Base-by-base conservation (phyloP, 2,888 invertebrate genomes). In the Electrophaes corylata region DNA sequence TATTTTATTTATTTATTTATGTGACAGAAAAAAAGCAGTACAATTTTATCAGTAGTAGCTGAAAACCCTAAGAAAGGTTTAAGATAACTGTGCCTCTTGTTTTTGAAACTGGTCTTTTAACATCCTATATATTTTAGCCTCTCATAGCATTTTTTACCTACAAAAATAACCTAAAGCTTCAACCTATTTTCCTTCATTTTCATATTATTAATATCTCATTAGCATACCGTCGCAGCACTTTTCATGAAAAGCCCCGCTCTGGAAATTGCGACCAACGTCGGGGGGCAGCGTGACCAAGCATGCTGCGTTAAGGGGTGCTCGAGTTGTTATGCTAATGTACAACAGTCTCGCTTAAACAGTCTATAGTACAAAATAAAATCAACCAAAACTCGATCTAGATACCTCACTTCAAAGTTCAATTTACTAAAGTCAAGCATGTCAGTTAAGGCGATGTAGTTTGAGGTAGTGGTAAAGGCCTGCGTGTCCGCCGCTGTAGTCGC, bases 231-330 rank as follows among this genome's bases (percentile, higher is more conserved):
- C 76, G 73, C 72, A 69, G 76, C 74, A 84, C 77, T 87, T 87
- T 89, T 85, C 87, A 86, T 76, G 79, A 82, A 82, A 79, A 74
- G 59, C 75, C 79, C 76, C 78, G 80, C 73, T 68, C 75, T 88
- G 88, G 85, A 91, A 91, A 91, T 91, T 88, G 91, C 83, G 80
- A 85, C 83, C 80, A 84, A 75, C 86, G 80, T 86, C 81, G 76
- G 84, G 78, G 90, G 84, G 85, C 91, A 88, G 85, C 90, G 84
- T 90, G 90, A 88, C 90, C 91, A 90, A 86, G 91, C 91, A 87
- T 91, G 84, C 84, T 86, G 88, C 91, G 86, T 91, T 91, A 90
- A 91, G 90, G 88, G 86, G 91, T 83, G 83, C 82, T 75, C 83
- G 84, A 81, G 80, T 89, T 83, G 88, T 91, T 91, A 91, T 91